Conservation (phyloP, 1,140 invertebrate species). For the Ostrea denselamellosa region DNA sequence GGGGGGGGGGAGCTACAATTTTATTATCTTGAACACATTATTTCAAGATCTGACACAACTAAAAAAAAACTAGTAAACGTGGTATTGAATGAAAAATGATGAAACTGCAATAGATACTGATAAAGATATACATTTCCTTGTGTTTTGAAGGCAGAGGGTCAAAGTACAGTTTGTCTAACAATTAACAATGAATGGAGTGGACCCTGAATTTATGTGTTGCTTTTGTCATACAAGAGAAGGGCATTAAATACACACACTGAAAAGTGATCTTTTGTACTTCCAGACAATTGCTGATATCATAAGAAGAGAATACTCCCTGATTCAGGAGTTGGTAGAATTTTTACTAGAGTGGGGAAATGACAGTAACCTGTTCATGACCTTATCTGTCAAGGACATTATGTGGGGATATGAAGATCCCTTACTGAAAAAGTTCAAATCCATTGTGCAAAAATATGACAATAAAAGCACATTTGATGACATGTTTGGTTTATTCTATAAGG, state of each 20-base stretch:
- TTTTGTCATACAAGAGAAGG: too few species aligned
- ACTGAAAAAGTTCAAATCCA: slow-evolving; percentile 55
- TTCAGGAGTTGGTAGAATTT: slow-evolving; percentile 55
- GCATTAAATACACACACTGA: background rate
- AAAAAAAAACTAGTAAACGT: too few species aligned
- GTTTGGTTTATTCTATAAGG: slow-evolving; percentile 69
- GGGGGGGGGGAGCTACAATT: too few species aligned
- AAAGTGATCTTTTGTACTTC: slow-evolving; percentile 45
- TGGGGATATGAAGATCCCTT: slow-evolving; percentile 71
- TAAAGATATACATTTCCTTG: too few species aligned
- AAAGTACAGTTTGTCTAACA: too few species aligned
- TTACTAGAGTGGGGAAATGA: slow-evolving; percentile 54
- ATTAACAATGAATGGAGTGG: too few species aligned
- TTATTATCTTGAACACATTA: too few species aligned
- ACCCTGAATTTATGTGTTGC: too few species aligned
- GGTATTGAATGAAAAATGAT: too few species aligned
- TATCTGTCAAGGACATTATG: slow-evolving; percentile 64
- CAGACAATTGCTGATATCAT: slow-evolving; percentile 67
- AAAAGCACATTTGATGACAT: slow-evolving; percentile 58
- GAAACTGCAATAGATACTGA: too few species aligned
- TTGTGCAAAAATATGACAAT: slow-evolving; percentile 37
- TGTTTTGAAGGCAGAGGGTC: too few species aligned
- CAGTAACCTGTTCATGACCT: slow-evolving; percentile 56
- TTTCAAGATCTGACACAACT: too few species aligned
- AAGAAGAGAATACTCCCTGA: slow-evolving; percentile 49